These are phyloP conservation scores for Sialis lutaria DNA, from an alignment of 2,888 invertebrate species.

Conservation along the genomic window DNA sequence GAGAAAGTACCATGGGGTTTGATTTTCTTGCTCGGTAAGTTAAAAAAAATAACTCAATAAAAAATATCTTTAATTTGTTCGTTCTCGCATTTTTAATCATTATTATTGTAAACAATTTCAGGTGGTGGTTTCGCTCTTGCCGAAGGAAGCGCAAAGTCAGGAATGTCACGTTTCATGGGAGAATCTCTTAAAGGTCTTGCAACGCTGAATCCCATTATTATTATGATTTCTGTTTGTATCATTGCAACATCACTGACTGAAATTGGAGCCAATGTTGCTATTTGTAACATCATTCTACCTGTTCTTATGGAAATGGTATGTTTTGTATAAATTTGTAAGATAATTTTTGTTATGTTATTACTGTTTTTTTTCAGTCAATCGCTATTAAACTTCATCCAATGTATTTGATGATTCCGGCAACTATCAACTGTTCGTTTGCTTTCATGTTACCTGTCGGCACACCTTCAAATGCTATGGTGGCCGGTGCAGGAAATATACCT, in stretches of 20 bases:
- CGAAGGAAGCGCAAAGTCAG: conserved; percentile 64
- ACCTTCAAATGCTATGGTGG: conserved; percentile 87
- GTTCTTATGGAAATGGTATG: conserved; percentile 63
- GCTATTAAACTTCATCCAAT: conserved; percentile 49
- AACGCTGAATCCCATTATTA: conserved; percentile 39
- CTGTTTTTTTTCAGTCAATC: conserved; percentile 36
- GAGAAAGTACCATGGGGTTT: conserved; percentile 83
- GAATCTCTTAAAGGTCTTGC: conserved; percentile 46
- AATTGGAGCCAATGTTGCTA: conserved; percentile 80
- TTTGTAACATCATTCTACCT: conserved; percentile 74
- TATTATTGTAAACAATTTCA: conserved; percentile 12
- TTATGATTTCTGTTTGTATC: conserved; percentile 57
- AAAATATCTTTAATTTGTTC: background rate
- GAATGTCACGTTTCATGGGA: conserved; percentile 62
- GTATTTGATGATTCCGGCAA: conserved; percentile 77
- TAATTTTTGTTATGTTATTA: conserved; percentile 1
- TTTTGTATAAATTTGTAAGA: background rate
- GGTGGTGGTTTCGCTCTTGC: conserved; percentile 87
- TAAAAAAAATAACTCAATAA: background rate
- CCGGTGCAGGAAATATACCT: conserved; percentile 63
- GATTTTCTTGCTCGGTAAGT: conserved; percentile 57
- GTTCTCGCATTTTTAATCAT: background rate
- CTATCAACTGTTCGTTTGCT: conserved; percentile 78
- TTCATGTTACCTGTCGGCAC: conserved; percentile 91
- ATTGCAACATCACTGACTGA: conserved; percentile 74